Percentiles rank a stretch among this genome's conserved stretches.
phyloP scores from a whole-genome alignment of 2,113 vertebrate species.

The Electrona antarctica region DNA sequence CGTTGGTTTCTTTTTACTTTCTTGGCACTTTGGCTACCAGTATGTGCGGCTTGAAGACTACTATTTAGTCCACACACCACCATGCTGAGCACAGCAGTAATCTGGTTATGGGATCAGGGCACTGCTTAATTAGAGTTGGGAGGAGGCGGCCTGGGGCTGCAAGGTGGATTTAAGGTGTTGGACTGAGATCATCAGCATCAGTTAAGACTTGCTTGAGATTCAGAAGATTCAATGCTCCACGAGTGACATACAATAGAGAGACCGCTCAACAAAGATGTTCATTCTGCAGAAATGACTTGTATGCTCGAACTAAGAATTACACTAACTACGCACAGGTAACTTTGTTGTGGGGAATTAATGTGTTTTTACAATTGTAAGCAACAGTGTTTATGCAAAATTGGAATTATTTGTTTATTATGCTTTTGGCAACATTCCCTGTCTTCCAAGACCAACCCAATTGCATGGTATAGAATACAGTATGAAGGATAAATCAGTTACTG shows the following conservation, averaged over 20 bases:
- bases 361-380: not conserved
- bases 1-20: too few relatives aligned
- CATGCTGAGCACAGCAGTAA: conserved; percentile 41
- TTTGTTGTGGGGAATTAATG: not conserved
- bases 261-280: not conserved
- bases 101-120: conserved; percentile 65
- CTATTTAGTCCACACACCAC: not conserved
- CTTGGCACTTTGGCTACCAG: too few relatives aligned
- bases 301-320: conserved; percentile 7
- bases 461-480: not conserved
- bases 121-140: conserved; percentile 55
- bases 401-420: not conserved
- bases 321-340: conserved; percentile 41
- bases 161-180: conserved; percentile 44
- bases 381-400: too few relatives aligned
- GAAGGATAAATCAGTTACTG: not conserved
- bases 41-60: too few relatives aligned
- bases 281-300: conserved; percentile 21
- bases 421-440: not conserved
- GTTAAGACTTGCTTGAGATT: conserved; percentile 13
- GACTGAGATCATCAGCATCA: conserved; percentile 31
- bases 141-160: conserved; percentile 31
- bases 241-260: not conserved
- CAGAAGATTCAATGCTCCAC: not conserved
- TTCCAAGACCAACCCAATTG: not conserved